Evolutionary conservation across 2,797 vertebrate species (phyloP).

Genomic region (Rhabdomys pumilio): DNA sequence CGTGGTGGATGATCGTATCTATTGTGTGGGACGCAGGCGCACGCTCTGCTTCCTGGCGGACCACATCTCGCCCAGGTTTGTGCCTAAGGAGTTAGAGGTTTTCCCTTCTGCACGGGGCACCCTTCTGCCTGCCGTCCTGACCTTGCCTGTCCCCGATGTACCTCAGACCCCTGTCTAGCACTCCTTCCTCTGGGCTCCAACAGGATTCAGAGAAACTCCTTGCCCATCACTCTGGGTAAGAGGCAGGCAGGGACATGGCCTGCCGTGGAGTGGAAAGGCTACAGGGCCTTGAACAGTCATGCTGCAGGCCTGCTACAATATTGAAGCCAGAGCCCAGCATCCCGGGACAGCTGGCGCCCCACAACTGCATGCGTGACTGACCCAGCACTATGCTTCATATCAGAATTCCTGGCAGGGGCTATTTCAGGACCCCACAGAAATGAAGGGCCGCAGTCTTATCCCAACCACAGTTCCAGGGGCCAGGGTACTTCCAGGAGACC

Average conservation of each 20-base stretch:
- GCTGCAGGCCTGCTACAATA: not conserved
- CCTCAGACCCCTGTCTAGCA: slow-evolving; percentile 91
- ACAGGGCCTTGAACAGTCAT: accelerated
- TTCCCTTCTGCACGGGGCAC: slow-evolving; percentile 92
- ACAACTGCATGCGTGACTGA: not conserved
- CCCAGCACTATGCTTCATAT: not conserved
- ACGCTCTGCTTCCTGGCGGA: slow-evolving; percentile 93
- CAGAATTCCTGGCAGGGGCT: not conserved
- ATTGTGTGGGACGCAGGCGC: slow-evolving; percentile 92
- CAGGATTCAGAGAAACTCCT: accelerated
- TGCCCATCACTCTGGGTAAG: not conserved
- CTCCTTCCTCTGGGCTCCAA: not conserved
- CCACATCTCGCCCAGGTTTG: slow-evolving; percentile 93
- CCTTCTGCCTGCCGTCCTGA: slow-evolving; percentile 93
- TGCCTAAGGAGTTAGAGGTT: slow-evolving; percentile 89
- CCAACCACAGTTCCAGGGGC: not conserved
- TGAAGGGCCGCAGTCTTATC: not conserved
- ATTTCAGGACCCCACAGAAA: not conserved
- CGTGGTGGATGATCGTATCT: slow-evolving; percentile 89
- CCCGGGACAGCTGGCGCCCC: accelerated
- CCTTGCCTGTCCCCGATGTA: slow-evolving; percentile 88
- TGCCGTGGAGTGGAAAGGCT: not conserved
- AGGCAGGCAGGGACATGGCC: accelerated
- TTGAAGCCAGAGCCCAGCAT: not conserved
- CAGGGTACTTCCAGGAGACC: not conserved